Evolutionary conservation across 2,113 vertebrate genomes (phyloP).

Genomic region (Tricholaema leucomelas): DNA sequence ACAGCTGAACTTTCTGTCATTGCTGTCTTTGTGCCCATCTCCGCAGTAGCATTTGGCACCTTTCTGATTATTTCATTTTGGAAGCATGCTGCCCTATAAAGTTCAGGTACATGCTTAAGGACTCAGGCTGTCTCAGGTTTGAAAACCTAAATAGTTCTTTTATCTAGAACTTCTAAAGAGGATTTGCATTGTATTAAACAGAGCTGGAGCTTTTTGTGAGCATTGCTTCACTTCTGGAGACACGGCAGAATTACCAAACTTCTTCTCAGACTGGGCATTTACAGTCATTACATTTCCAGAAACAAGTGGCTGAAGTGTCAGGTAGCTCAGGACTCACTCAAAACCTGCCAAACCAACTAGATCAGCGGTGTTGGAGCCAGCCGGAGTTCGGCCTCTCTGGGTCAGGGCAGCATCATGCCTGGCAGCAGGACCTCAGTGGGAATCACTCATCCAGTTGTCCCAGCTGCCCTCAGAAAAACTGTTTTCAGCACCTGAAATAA

Average conservation of each 20-base stretch:
- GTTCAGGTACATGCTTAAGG: neutral
- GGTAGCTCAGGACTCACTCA: neutral
- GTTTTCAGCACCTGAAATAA: neutral
- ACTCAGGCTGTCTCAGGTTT: neutral
- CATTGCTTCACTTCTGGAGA: neutral
- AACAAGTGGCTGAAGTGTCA: neutral
- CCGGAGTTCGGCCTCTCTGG: fast-evolving
- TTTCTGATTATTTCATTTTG: neutral
- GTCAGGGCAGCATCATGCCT: neutral
- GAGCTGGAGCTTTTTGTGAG: neutral
- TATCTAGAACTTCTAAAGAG: neutral
- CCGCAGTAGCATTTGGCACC: neutral
- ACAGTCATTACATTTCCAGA: neutral
- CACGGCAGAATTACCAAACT: neutral
- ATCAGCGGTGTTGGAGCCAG: neutral
- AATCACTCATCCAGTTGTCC: neutral
- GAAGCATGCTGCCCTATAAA: neutral
- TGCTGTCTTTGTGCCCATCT: neutral
- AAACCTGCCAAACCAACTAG: neutral
- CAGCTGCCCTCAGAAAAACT: neutral
- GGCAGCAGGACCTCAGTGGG: neutral
- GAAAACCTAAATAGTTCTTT: neutral
- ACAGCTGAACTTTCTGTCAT: neutral
- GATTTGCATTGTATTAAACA: neutral
- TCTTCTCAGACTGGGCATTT: neutral